These are phyloP conservation scores for Phodopus roborovskii DNA, from an alignment of 2,113 vertebrate species.

Conservation along the genomic window DNA sequence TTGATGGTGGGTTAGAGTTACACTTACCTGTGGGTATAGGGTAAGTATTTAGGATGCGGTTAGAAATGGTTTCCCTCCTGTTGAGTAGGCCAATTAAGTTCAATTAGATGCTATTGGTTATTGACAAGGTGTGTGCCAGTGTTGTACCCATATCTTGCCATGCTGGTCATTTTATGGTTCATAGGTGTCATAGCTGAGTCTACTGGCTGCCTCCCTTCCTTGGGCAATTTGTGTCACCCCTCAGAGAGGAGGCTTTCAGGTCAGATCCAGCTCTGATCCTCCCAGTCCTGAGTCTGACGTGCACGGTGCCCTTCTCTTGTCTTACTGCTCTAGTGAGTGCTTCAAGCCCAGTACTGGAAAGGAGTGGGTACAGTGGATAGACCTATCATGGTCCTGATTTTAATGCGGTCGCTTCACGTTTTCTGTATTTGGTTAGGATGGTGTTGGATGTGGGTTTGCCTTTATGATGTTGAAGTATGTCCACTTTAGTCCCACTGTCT, in stretches of 20 bases:
- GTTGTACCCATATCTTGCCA: neutral
- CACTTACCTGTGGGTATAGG: neutral
- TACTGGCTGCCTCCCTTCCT: neutral
- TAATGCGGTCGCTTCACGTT: neutral
- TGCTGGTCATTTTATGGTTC: neutral
- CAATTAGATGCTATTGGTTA: neutral
- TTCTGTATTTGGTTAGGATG: neutral
- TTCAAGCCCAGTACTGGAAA: neutral
- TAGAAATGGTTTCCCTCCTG: neutral
- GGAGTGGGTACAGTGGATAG: too few relatives aligned
- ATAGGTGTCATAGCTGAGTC: neutral
- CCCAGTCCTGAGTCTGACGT: neutral
- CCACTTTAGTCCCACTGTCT: neutral
- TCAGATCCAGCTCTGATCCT: neutral
- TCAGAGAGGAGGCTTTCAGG: neutral
- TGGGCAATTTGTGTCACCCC: neutral
- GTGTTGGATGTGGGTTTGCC: neutral
- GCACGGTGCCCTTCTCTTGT: neutral
- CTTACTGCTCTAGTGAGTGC: neutral
- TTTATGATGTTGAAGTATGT: too few relatives aligned
- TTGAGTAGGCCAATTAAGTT: neutral
- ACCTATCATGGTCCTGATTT: neutral
- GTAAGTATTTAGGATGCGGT: neutral
- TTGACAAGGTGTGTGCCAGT: neutral
- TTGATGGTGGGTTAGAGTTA: neutral